Percentiles rank a stretch among this genome's conserved stretches.
Evolutionary conservation across 2,113 vertebrate species (phyloP).

Genomic region (Penelope pileata): DNA sequence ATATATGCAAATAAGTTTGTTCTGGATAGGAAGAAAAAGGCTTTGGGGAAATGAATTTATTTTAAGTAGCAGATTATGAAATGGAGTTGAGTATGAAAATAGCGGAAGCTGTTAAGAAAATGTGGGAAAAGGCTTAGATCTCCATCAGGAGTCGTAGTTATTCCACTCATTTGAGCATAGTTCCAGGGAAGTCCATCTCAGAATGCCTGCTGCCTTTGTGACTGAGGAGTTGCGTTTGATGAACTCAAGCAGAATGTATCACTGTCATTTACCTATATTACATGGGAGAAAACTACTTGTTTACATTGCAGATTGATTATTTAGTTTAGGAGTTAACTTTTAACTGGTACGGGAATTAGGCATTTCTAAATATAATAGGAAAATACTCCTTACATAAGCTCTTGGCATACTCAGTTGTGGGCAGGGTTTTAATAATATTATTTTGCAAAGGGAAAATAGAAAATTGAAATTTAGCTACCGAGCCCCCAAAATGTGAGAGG

Average conservation of each 20-base stretch:
- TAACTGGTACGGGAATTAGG: constrained; percentile 63
- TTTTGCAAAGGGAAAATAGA: constrained; percentile 47
- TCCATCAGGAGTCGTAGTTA: constrained; percentile 32
- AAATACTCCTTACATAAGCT: constrained; percentile 32
- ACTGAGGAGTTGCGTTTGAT: constrained; percentile 52
- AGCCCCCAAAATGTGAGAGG: not conserved
- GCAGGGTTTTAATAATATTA: constrained; percentile 32
- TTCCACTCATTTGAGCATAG: not conserved
- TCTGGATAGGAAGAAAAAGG: not conserved
- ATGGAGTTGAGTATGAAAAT: constrained; percentile 11
- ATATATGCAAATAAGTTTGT: constrained; percentile 44
- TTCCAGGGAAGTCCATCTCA: constrained; percentile 48
- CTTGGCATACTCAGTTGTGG: not conserved
- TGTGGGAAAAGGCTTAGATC: constrained; percentile 38
- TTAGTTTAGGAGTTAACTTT: constrained; percentile 58
- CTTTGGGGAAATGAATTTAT: constrained; percentile 33
- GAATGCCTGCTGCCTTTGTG: constrained; percentile 61
- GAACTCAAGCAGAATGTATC: constrained; percentile 42
- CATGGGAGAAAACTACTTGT: constrained; percentile 31
- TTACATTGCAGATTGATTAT: constrained; percentile 26
- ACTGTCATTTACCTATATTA: not conserved
- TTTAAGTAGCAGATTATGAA: constrained; percentile 35
- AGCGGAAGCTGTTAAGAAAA: constrained; percentile 26
- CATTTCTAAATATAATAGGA: constrained; percentile 33
- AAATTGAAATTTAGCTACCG: constrained; percentile 12